Evolutionary conservation across 2,797 vertebrate genomes (phyloP).

Genomic region (Mormyrops attenuatus): DNA sequence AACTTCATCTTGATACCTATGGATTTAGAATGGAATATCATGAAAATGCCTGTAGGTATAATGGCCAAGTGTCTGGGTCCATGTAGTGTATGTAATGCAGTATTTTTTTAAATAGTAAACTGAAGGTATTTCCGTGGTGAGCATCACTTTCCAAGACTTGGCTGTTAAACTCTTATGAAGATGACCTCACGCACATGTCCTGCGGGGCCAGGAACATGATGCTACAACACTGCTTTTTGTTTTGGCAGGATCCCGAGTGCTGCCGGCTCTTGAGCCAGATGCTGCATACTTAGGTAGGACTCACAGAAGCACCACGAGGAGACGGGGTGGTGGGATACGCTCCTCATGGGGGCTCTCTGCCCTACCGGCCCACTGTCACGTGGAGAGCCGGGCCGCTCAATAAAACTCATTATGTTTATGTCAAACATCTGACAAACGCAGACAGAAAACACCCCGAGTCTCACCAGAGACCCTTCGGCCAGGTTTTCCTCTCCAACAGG

Average conservation of each 20-base stretch:
- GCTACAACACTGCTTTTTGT: conserved; percentile 18
- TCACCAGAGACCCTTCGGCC: neutral
- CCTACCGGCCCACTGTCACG: neutral
- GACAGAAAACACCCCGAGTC: neutral
- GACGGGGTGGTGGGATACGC: neutral
- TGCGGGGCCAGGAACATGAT: conserved; percentile 28
- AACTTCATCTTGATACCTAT: neutral
- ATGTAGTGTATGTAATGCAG: neutral
- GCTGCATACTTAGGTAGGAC: conserved; percentile 34
- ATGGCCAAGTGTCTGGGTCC: neutral
- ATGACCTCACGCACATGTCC: neutral
- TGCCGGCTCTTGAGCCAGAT: conserved; percentile 18
- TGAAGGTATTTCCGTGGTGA: neutral
- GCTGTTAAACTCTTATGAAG: neutral
- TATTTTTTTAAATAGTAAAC: neutral
- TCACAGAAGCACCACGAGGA: conserved; percentile 30
- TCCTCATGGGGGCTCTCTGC: neutral
- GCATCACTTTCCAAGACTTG: neutral
- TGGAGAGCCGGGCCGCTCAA: neutral
- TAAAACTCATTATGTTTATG: neutral
- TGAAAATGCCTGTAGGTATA: neutral
- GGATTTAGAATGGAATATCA: neutral
- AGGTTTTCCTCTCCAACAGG: neutral
- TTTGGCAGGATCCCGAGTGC: conserved; percentile 26
- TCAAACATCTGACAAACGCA: neutral